These are phyloP conservation scores for Cheilosia grossa DNA, from an alignment of 2,888 invertebrate genomes.

Conservation along the genomic window DNA sequence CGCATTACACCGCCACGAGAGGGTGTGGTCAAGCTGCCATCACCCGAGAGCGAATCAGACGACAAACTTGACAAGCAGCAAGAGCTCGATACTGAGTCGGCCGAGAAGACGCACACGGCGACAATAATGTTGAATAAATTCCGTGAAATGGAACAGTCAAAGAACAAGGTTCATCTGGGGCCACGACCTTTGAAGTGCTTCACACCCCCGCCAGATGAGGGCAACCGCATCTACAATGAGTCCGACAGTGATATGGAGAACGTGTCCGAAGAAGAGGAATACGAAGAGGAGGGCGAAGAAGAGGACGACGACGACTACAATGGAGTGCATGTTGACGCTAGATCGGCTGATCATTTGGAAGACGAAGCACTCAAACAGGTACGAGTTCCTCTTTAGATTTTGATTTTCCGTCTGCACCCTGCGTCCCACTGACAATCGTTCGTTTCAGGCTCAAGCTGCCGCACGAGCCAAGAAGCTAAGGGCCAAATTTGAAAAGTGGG, in stretches of 20 bases:
- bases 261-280: slow-evolving; percentile 81
- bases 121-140: slow-evolving; percentile 94
- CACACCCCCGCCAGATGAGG: slow-evolving; percentile 93
- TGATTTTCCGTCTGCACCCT: background rate
- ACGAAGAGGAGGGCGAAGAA: slow-evolving; percentile 82
- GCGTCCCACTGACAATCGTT: background rate
- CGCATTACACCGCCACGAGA: slow-evolving; percentile 95
- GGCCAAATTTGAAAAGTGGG: slow-evolving; percentile 95
- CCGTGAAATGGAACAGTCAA: slow-evolving; percentile 92
- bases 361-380: slow-evolving; percentile 89
- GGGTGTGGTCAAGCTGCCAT: slow-evolving; percentile 85
- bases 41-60: slow-evolving; percentile 87
- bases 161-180: slow-evolving; percentile 82
- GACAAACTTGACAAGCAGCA: slow-evolving; percentile 86
- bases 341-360: slow-evolving; percentile 80
- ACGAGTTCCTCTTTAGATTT: background rate
- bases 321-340: slow-evolving; percentile 76
- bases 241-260: slow-evolving; percentile 83
- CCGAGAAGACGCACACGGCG: slow-evolving; percentile 88
- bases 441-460: slow-evolving; percentile 86
- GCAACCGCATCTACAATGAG: slow-evolving; percentile 81
- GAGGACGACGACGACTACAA: slow-evolving; percentile 83
- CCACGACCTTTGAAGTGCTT: slow-evolving; percentile 94
- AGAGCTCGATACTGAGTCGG: slow-evolving; percentile 77
- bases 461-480: slow-evolving; percentile 93